A percentile compares a stretch with the other conserved stretches of the same genome.
phyloP scores from a whole-genome alignment of 2,888 invertebrate species.

The Agrotis exclamationis region DNA sequence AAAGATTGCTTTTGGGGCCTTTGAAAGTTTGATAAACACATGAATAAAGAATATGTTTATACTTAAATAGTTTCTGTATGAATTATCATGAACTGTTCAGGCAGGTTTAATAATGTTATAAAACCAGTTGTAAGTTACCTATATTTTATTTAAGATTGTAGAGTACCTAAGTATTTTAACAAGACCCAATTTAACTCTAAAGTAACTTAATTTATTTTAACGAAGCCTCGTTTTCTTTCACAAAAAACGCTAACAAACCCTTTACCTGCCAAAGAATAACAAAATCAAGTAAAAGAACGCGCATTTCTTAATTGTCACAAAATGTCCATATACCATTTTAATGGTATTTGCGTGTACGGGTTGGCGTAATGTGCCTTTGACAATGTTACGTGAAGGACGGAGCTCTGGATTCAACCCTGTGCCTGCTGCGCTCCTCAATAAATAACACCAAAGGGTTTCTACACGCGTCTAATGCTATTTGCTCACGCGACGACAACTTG shows the following conservation, averaged over 20 bases:
- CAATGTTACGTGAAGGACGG: slow-evolving; percentile 67
- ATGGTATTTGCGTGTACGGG: slow-evolving; percentile 65
- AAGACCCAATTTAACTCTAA: not conserved
- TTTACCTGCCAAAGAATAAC: slow-evolving; percentile 19
- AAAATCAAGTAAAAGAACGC: slow-evolving; percentile 31
- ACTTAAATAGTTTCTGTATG: no score
- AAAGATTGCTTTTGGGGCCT: slow-evolving; percentile 11
- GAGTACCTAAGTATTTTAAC: not conserved
- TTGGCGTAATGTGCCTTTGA: slow-evolving; percentile 69
- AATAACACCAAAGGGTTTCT: slow-evolving; percentile 88
- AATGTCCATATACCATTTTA: slow-evolving; percentile 64
- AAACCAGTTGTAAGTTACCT: not conserved
- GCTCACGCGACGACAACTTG: slow-evolving; percentile 83
- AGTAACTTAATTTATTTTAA: slow-evolving; percentile 11
- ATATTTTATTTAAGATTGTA: not conserved
- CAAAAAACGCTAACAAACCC: slow-evolving; percentile 16
- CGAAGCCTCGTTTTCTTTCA: not conserved
- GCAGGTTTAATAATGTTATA: no score
- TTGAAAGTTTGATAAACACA: slow-evolving; percentile 16
- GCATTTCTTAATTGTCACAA: slow-evolving; percentile 62
- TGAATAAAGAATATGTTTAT: not conserved
- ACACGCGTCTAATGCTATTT: slow-evolving; percentile 79
- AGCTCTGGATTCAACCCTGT: slow-evolving; percentile 67
- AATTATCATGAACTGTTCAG: no score
- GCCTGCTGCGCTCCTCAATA: slow-evolving; percentile 81